phyloP scores from a whole-genome alignment of 2,113 vertebrate species.

The Amia ocellicauda region DNA sequence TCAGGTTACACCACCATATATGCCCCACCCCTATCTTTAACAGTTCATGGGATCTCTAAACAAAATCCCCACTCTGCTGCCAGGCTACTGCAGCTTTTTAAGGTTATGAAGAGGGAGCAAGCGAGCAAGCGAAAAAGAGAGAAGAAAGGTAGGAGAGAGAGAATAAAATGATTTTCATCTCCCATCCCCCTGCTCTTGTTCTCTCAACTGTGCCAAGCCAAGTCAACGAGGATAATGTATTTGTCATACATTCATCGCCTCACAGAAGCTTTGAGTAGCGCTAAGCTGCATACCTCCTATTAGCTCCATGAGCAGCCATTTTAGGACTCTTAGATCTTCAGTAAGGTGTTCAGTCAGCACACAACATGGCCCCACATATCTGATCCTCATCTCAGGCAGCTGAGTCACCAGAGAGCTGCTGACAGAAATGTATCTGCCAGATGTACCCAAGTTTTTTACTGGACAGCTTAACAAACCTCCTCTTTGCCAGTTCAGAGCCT shows the following conservation, averaged over 20 bases:
- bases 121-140: conserved; percentile 32
- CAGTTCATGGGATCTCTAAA: conserved; percentile 84
- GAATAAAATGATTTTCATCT: conserved; percentile 45
- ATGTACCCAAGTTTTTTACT: conserved; percentile 54
- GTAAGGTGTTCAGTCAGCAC: conserved; percentile 73
- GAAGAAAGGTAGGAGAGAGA: conserved; percentile 17
- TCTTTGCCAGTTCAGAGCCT: conserved; percentile 37
- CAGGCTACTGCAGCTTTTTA: conserved; percentile 55
- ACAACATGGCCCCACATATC: conserved; percentile 92
- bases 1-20: conserved; percentile 87
- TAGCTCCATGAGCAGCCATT: conserved; percentile 94
- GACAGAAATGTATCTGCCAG: conserved; percentile 72
- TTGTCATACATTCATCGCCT: conserved; percentile 87
- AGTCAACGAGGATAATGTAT: conserved; percentile 78
- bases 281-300: conserved; percentile 87
- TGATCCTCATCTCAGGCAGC: conserved; percentile 70
- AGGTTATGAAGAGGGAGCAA: conserved; percentile 52
- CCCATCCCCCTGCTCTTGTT: conserved; percentile 73
- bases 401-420: conserved; percentile 67
- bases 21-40: conserved; percentile 86
- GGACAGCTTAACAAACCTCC: conserved; percentile 55
- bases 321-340: conserved; percentile 76
- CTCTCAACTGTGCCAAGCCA: conserved; percentile 74
- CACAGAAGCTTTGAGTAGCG: conserved; percentile 82
- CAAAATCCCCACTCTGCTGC: conserved; percentile 81